Percentiles rank a stretch among this genome's conserved stretches.
Evolutionary conservation across 2,113 vertebrate species (phyloP).

Genomic region (Perccottus glenii): DNA sequence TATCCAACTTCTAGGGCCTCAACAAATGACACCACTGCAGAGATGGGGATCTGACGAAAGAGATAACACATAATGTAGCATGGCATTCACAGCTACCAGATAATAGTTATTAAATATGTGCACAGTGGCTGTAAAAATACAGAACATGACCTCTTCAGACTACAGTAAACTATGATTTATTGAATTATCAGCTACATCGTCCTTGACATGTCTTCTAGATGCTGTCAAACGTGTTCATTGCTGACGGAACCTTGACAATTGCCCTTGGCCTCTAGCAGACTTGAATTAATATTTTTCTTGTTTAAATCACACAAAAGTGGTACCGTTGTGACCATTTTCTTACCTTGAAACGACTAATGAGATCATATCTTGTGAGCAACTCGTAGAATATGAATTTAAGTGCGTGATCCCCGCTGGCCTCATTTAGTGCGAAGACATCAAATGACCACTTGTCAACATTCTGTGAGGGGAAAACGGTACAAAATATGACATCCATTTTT

Average conservation of each 20-base stretch:
- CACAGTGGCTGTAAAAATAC: too few relatives aligned
- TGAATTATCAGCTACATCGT: too few relatives aligned
- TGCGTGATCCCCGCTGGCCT: slow-evolving; percentile 93
- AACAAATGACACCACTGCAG: slow-evolving; percentile 95
- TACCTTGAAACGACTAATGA: slow-evolving; percentile 98
- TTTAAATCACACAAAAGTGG: slow-evolving; percentile 17
- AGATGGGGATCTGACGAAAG: slow-evolving; percentile 91
- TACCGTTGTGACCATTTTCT: slow-evolving; percentile 23
- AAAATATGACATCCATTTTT: not conserved
- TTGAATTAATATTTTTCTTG: not conserved
- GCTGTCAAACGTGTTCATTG: not conserved
- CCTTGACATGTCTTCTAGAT: not conserved
- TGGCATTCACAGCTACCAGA: not conserved
- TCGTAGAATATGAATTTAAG: slow-evolving; percentile 99
- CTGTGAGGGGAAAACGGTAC: slow-evolving; percentile 67
- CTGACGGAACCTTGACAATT: not conserved
- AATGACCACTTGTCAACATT: slow-evolving; percentile 97
- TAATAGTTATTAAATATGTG: too few relatives aligned
- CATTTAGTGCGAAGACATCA: slow-evolving; percentile 94
- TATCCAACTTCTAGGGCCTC: slow-evolving; percentile 97
- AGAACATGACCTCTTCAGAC: too few relatives aligned
- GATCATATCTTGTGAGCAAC: slow-evolving; percentile 95
- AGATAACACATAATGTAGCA: not conserved
- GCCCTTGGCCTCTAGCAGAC: too few relatives aligned
- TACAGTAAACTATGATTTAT: too few relatives aligned